Evolutionary conservation across 2,888 invertebrate genomes (phyloP), one percentile per base, ranked within the genome.

Genomic region (Melanargia galathea): DNA sequence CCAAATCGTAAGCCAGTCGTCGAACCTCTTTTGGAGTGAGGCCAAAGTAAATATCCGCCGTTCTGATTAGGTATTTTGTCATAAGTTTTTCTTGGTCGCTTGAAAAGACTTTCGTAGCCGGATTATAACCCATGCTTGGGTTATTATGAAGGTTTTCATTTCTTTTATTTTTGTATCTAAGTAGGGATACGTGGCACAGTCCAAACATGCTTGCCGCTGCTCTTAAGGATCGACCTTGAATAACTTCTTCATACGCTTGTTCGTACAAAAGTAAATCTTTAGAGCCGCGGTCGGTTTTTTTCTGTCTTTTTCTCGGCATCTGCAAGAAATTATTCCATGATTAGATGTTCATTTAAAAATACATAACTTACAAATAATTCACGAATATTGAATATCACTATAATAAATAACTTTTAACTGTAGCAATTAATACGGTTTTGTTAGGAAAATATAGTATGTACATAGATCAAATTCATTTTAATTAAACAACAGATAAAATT

Each of bases 1-100:
- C 68, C 67, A 69, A 71, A 22, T 71, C 71, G 30, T 68, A 71
- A 65, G 64, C 70, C 62, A 70, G 66, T 64, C 68, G 67, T 69
- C 70, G 65, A 38, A 71, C 67, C 48, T 71, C 71, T 67, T 71
- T 69, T 67, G 68, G 67, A 58, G 63, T 67, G 65, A 62, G 67
- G 63, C 70, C 65, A 62, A 67, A 70, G 64, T 67, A 70, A 60
- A 70, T 68, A 35, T 35, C 35, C 2, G 35, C 35, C 1, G 35
- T 35, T 35, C 35, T 35, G 11, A 35, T 35, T 6, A 35, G 35
- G 7, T 35, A 35, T 35, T 35, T 35, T 35, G 35, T 35, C 35
- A 35, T 35, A 6, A 35, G 35, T 11, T 35, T 3, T 35, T 35
- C 35, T 35, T 35, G 35, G 35, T 35, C 35, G 35, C 35, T 10